Percentiles rank a stretch among this genome's conserved stretches.
These are phyloP conservation scores for Cryptosula pallasiana DNA, from an alignment of 2,888 invertebrate species.

Conservation along the genomic window DNA sequence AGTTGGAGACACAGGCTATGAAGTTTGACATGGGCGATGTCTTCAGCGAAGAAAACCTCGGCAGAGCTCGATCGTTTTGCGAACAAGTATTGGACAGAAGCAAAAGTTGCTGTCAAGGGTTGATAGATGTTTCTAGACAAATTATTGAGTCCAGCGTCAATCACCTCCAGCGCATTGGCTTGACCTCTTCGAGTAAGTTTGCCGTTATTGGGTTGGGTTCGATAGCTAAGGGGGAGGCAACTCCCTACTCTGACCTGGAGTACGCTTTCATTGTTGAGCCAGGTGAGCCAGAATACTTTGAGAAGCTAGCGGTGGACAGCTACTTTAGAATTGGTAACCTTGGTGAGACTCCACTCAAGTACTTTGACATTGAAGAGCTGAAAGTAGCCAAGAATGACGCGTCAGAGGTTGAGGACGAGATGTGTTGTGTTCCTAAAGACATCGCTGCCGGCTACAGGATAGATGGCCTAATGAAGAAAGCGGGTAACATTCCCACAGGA, in stretches of 20 bases:
- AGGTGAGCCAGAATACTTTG: slow-evolving; percentile 6
- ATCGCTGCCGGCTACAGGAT: neutral
- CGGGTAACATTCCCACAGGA: slow-evolving; percentile 6
- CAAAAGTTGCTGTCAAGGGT: neutral
- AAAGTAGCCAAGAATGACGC: neutral
- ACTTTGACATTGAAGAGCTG: neutral
- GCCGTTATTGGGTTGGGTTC: neutral
- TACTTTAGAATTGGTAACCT: slow-evolving; percentile 10
- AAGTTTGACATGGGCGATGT: neutral
- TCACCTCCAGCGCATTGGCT: neutral
- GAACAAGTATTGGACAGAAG: neutral
- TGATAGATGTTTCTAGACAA: neutral
- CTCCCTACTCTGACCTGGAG: slow-evolving; percentile 15
- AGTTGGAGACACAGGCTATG: neutral
- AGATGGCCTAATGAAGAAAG: neutral
- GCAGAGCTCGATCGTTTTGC: neutral
- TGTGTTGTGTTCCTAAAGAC: neutral
- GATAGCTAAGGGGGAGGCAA: neutral
- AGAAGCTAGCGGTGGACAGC: slow-evolving; percentile 7
- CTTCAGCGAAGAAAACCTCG: neutral
- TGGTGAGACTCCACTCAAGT: neutral
- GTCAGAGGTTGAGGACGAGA: no score
- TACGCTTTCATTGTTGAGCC: neutral
- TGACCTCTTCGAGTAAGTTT: neutral
- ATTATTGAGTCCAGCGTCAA: neutral